Base-by-base conservation (phyloP, 2,797 vertebrate genomes). In the Catamblyrhynchus diadema region DNA sequence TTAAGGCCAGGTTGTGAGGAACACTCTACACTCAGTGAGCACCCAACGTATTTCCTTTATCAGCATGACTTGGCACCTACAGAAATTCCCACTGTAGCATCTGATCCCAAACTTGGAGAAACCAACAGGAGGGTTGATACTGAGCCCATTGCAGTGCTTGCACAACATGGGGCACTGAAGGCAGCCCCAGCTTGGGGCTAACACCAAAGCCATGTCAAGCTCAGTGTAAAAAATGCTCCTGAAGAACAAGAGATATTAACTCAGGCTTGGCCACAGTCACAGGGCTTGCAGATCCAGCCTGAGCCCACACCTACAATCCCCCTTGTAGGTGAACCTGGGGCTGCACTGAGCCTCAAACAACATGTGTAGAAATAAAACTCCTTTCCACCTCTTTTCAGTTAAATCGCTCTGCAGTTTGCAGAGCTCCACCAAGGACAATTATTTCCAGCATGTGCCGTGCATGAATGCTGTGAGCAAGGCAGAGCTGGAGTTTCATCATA, bases 341-440 rank as follows among this genome's bases (percentile, higher is more conserved):
- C 65, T 39, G 64, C 86, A 20, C 18, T 9, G 24, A 87, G 67
- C n/a, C 60, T 60, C 64, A 33, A 78, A 81, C 33, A n/a, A 69
- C 32, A 35, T 12, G 6, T 47, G 18, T 17, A 37, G 75, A 50
- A 94, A 81, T 57, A 74, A 66, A 92, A 85, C 85, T 91, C 82
- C 89, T 80, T 90, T 86, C 88, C 80, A 73, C 67, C 69, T 67
- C 84, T 93, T 86, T 62, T 74, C 5, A 5, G 92, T 70, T 90
- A 86, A 94, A 95, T 92, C 4, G 0, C 77, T 93, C 90, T 90
- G 88, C 90, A 93, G 79, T 62, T 86, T 65, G 61, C 91, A 81
- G 86, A 86, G 91, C 93, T 96, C 81, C 86, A 91, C 69, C 78
- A 91, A 96, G 94, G 95, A 94, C 83, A 88, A 95, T 90, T 93